Evolutionary conservation across 2,888 invertebrate genomes (phyloP), one percentile per base, ranked within the genome.

Genomic region (Oithona nana): DNA sequence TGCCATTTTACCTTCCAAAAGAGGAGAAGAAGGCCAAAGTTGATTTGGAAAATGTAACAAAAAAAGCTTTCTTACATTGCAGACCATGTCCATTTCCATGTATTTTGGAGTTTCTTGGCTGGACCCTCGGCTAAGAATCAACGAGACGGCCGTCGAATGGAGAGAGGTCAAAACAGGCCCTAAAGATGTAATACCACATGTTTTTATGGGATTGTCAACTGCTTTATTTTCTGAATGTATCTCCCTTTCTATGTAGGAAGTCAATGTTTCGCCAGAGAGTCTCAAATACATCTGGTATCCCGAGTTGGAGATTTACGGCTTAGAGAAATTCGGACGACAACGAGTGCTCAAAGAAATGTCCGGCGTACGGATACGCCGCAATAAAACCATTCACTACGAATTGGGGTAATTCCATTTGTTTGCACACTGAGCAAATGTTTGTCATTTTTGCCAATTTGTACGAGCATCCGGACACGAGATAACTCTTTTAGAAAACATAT

Each of bases 81-180:
- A 62, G 62, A 62, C 62, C 11, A 62, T 62, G 62, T 62, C 62
- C 2, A 54, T 62, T 3, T 62, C 62, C n/a, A 62, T 62, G 62
- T 62, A 62, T 48, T 62, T 62, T 62, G 62, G 54, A 39, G 62
- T 62, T 16, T 62, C 62, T 24, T 62, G 62, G 62, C 56, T 62
- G 49, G 62, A 62, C 20, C 62, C 62, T 3, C 26, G 62, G 22
- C 56, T 62, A n/a, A 28, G 56, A 29, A 62, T 62, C 48, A 62
- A 62, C 24, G 56, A 11, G 6, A 28, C 62, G 1, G 62, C 62
- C 11, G n/a, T 31, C 13, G 62, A 62, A 54, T 62, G 62, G 62
- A 28, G 26, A 4, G 62, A 62, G 48, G 62, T 29, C 20, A 55
- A 54, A 56, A 62, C 62, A n/a, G 62, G 62, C 6, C 62, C 62